Conservation (phyloP, 1,140 invertebrate species). For the Steinernema khuongi region DNA sequence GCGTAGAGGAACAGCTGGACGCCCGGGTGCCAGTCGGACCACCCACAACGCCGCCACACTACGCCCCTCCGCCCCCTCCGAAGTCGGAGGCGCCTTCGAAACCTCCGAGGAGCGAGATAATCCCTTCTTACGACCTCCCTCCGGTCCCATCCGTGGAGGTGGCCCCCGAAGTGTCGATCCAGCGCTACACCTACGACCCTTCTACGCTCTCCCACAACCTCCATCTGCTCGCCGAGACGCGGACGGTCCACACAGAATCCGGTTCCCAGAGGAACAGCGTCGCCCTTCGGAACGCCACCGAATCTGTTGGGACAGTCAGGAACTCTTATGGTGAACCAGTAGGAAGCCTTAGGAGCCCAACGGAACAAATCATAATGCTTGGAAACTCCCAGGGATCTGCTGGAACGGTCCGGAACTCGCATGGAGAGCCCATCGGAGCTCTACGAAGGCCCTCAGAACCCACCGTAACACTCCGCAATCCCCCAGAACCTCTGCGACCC, state of each 20-base stretch:
- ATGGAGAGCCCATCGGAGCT: too few species aligned
- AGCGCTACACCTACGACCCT: constrained; percentile 13
- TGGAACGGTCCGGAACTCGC: too few species aligned
- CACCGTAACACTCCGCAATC: too few species aligned
- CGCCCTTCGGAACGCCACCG: neutral
- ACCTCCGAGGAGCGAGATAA: neutral
- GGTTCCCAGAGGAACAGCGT: neutral
- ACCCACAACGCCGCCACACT: neutral
- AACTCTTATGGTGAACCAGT: too few species aligned
- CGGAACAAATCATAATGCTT: too few species aligned
- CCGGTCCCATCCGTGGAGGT: neutral
- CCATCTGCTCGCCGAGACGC: neutral
- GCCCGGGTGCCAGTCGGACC: neutral
- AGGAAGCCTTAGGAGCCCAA: too few species aligned
- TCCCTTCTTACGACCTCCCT: neutral
- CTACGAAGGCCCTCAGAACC: too few species aligned
- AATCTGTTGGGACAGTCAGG: too few species aligned
- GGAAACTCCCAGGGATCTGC: too few species aligned
- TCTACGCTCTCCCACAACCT: neutral
- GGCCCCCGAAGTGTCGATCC: neutral
- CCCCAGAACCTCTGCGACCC: too few species aligned
- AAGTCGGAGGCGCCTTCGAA: neutral
- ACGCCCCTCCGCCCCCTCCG: neutral
- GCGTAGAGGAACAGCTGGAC: constrained; percentile 7
- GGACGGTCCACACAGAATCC: neutral